These are phyloP conservation scores for Oreochromis spilurus DNA, from an alignment of 2,113 vertebrate genomes.

Conservation along the genomic window DNA sequence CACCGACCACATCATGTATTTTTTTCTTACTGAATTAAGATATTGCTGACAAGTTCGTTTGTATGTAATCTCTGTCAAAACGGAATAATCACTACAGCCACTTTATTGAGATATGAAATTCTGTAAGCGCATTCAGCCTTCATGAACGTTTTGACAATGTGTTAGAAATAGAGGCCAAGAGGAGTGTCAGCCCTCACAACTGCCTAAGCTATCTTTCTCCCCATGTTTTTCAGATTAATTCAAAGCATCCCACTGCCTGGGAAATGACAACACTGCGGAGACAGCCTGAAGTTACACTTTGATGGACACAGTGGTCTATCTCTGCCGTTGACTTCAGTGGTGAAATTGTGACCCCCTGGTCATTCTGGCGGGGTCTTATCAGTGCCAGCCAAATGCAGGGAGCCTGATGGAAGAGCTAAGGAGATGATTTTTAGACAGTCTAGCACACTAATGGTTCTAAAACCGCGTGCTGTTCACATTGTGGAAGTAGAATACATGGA, in stretches of 20 bases:
- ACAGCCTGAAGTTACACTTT: slow-evolving; percentile 70
- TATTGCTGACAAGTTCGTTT: neutral
- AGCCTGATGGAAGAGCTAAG: slow-evolving; percentile 45
- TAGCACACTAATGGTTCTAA: slow-evolving; percentile 22
- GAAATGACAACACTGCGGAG: slow-evolving; percentile 59
- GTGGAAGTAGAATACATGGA: slow-evolving; percentile 13
- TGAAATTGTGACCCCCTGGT: slow-evolving; percentile 62
- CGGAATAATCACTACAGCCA: neutral
- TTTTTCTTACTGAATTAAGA: neutral
- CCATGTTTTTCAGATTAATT: slow-evolving; percentile 65
- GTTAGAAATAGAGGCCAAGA: slow-evolving; percentile 42
- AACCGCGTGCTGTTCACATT: slow-evolving; percentile 8
- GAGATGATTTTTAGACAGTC: slow-evolving; percentile 52
- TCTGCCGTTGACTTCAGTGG: slow-evolving; percentile 52
- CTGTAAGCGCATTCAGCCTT: slow-evolving; percentile 8
- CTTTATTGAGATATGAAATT: slow-evolving; percentile 8
- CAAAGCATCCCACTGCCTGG: slow-evolving; percentile 51
- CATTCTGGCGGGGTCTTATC: slow-evolving; percentile 58
- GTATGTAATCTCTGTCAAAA: neutral
- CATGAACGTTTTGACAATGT: slow-evolving; percentile 19
- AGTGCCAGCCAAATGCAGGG: slow-evolving; percentile 46
- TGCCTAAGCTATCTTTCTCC: slow-evolving; percentile 36
- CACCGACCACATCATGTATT: neutral
- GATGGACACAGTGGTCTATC: slow-evolving; percentile 67
- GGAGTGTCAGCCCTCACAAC: slow-evolving; percentile 18